Evolutionary conservation across 2,113 vertebrate species (phyloP), one percentile per base, ranked within the genome.

Genomic region (Ctenodactylus gundi): DNA sequence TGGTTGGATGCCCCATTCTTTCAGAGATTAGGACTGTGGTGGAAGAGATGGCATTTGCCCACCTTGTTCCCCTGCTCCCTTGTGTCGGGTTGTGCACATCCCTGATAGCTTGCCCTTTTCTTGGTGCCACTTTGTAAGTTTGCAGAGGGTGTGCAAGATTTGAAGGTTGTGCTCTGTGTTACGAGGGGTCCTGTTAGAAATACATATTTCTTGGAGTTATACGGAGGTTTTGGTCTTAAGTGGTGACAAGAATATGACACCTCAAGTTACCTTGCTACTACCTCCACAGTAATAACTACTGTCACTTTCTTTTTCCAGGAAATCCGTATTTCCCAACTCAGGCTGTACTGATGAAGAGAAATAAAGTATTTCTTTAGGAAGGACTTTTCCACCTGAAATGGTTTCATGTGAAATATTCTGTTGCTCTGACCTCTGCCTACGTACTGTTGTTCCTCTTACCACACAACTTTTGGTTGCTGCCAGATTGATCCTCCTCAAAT

Each of bases 31-130:
- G 76, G 64, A 89, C 75, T 18, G 29, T 49, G 44, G 51, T 36
- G 53, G 57, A 34, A 85, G 95, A 94, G 88, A 93, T 88, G 93
- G 75, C 68, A 46, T 86, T 81, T 1, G 31, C 15, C 10, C 25
- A 60, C 17, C 9, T 34, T 12, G 4, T 2, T 1, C n/a, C 36
- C 49, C 14, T 34, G 20, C 0, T 6, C 57, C 36, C 44, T 12
- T 4, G 6, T 76, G 68, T 77, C 39, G 78, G 55, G 58, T 93
- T 94, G 93, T 94, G 95, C 85, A 94, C 91, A 89, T 46, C 36
- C 58, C 86, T 84, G 84, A 88, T 87, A 75, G 73, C 91, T 60
- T 93, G 93, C 73, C 51, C 62, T 57, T 85, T 77, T 90, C 91
- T 64, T 55, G 75, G 53, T 76, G 73, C 83, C 58, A 60, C 73